Conservation (phyloP, 1,140 invertebrate species). For the Theocolax elegans region DNA sequence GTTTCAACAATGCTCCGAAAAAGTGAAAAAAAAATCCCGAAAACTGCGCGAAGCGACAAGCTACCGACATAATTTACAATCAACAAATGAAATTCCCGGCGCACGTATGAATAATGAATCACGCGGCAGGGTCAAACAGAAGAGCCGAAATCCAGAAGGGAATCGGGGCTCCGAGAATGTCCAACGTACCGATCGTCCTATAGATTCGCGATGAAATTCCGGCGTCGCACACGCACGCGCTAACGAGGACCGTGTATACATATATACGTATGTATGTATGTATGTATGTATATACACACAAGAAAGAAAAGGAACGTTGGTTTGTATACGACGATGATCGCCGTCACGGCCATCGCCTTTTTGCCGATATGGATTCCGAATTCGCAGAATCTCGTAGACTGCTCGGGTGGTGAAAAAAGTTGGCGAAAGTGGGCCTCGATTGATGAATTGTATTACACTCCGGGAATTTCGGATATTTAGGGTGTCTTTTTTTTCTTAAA, state of each 20-base stretch:
- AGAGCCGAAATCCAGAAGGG: constrained; percentile 18
- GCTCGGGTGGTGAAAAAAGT: constrained; percentile 8
- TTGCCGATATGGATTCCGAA: constrained; percentile 54
- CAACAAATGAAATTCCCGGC: constrained; percentile 34
- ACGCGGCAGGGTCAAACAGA: background rate
- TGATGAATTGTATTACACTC: constrained; percentile 26
- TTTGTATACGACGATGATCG: constrained; percentile 15
- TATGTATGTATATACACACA: too few relatives aligned
- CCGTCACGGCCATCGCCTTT: constrained; percentile 44
- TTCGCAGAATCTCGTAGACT: constrained; percentile 54
- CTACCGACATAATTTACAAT: constrained; percentile 30
- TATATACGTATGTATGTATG: too few relatives aligned
- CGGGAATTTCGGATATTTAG: background rate
- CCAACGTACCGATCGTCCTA: background rate
- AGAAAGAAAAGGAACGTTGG: constrained; percentile 16
- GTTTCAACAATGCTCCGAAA: background rate
- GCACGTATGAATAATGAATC: constrained; percentile 36
- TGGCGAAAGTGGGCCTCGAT: constrained; percentile 35
- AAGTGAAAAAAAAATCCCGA: background rate
- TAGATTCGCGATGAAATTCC: constrained; percentile 26
- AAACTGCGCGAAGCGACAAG: constrained; percentile 12
- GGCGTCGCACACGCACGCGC: constrained; percentile 23
- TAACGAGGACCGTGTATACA: too few relatives aligned
- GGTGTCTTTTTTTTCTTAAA: constrained; percentile 9
- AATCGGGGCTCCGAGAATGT: too few relatives aligned